Base-by-base conservation (phyloP, 2,888 invertebrate species). In the Ophraella communa region DNA sequence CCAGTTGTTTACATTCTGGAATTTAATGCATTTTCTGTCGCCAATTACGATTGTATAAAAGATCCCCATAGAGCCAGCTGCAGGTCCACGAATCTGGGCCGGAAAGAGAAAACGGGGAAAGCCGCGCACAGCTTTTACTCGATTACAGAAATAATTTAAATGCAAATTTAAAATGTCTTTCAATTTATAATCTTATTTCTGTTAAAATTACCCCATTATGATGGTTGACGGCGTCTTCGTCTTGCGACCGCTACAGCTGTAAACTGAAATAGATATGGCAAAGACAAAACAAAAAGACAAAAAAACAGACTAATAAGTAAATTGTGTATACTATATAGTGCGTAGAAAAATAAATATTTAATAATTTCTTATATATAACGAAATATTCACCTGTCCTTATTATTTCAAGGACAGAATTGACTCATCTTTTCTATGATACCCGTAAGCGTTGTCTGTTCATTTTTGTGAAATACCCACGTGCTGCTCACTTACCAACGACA, bases 131-230 rank as follows among this genome's bases (percentile, higher is more conserved):
- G 73, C 77, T 76, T 74, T 75, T 72, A 75, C 77, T 79, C 78
- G 79, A 79, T 79, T 80, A 79, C 78, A 78, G 75, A 77, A 74
- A 78, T 78, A 77, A 80, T 81, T 81, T 81, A 81, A 80, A 80
- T 81, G 80, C 80, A 80, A 81, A 81, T 81, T 80, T 79, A 78
- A 79, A 80, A 81, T 81, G 81, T 81, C 80, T 80, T 81, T 81
- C 81, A 81, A 81, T 82, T 82, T 81, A 80, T 81, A 81, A 81
- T 81, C 80, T 80, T 80, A 80, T 81, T 80, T 79, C 80, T 79
- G 79, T 79, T 80, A 79, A 80, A 81, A 81, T 81, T 81, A 80
- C 79, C 78, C 79, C 78, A 80, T 80, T 81, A 80, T 77, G 76
- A 76, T 74, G 76, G 74, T 73, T 76, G 76, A 76, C 76, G 71